Percentiles rank a stretch among this genome's conserved stretches.
Conservation (phyloP, 2,797 vertebrate genomes). For the Morelia viridis region DNA sequence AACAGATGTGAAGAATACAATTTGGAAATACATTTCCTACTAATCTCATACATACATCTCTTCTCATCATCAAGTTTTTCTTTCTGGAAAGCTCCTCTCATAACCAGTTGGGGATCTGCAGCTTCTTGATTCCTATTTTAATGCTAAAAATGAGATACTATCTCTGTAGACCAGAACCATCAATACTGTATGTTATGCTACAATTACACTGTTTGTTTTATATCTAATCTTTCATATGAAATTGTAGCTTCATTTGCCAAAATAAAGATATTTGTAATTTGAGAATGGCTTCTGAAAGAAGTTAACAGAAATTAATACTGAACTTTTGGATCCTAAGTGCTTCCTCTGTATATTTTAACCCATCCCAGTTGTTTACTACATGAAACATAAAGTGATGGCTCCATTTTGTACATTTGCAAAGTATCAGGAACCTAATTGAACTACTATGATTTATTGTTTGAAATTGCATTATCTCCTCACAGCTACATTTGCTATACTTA, state of each 20-base stretch:
- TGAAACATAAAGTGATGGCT: neutral
- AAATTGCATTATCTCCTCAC: constrained; percentile 43
- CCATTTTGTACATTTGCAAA: constrained; percentile 4
- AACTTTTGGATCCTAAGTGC: constrained; percentile 16
- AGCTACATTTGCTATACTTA: neutral
- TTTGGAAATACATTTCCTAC: neutral
- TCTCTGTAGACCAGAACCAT: neutral
- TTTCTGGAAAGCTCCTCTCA: neutral
- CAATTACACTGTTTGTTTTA: neutral
- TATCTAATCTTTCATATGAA: neutral
- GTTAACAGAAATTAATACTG: neutral
- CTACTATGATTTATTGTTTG: constrained; percentile 37
- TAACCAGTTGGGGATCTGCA: neutral
- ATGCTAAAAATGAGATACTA: neutral
- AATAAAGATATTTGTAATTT: neutral
- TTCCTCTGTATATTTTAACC: neutral
- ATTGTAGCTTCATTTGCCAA: neutral
- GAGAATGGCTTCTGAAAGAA: neutral
- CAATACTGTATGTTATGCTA: neutral
- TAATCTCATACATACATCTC: neutral
- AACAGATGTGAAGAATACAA: neutral
- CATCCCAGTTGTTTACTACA: neutral
- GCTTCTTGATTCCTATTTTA: neutral
- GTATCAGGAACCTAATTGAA: constrained; percentile 5
- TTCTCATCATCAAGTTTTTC: neutral